Conservation (phyloP, 2,797 vertebrate species). For the Bucorvus abyssinicus region DNA sequence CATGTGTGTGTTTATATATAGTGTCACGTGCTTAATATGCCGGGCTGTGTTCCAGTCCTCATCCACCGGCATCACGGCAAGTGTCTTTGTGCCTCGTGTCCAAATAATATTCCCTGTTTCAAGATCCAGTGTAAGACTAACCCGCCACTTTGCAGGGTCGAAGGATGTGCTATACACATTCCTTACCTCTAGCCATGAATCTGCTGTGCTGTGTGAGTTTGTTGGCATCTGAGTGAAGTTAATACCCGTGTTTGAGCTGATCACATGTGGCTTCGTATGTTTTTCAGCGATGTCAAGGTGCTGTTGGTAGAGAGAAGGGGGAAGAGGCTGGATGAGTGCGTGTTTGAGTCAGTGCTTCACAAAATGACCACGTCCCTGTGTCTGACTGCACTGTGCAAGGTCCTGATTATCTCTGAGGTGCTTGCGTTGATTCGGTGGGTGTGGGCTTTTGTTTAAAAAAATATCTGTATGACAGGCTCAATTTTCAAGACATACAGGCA, state of each 20-base stretch:
- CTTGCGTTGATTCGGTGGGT: background rate
- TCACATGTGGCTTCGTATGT: accelerated
- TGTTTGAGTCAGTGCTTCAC: background rate
- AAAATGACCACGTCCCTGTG: background rate
- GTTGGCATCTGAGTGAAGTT: background rate
- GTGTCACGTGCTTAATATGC: background rate
- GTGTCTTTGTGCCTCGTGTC: background rate
- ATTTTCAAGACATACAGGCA: background rate
- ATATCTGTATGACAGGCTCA: background rate
- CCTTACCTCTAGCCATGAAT: background rate
- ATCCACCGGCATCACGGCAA: background rate
- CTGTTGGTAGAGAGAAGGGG: background rate
- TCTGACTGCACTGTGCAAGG: background rate
- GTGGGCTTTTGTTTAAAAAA: background rate
- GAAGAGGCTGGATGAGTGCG: background rate
- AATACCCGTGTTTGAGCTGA: accelerated
- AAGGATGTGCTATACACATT: background rate
- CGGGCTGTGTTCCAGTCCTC: background rate
- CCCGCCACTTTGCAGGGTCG: background rate
- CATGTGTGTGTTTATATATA: background rate
- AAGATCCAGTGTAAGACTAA: background rate
- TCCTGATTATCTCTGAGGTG: background rate
- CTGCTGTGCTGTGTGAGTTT: background rate
- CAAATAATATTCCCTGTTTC: background rate
- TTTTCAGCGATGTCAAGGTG: accelerated